Conservation (phyloP, 2,113 vertebrate species). For the Synodontis membranacea region DNA sequence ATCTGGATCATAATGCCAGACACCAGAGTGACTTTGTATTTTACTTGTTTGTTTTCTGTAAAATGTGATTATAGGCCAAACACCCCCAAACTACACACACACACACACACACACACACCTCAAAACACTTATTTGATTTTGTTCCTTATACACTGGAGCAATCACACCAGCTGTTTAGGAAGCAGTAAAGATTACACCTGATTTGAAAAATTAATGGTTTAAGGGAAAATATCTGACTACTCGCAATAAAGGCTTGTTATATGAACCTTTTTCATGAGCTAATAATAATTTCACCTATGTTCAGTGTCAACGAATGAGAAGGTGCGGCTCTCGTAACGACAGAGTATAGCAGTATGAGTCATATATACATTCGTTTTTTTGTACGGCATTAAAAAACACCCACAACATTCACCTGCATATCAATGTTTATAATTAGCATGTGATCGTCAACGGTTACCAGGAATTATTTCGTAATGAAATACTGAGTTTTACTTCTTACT, state of each 20-base stretch:
- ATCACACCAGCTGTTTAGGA: background rate
- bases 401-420: background rate
- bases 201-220: background rate
- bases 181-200: background rate
- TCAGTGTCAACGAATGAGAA: background rate
- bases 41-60: background rate
- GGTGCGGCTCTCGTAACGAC: background rate
- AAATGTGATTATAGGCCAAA: no score
- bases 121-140: background rate
- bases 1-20: background rate
- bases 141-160: background rate
- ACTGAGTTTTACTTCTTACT: background rate
- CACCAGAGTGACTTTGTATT: background rate
- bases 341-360: background rate
- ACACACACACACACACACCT: background rate
- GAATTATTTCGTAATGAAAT: background rate
- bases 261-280: background rate
- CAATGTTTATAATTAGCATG: background rate
- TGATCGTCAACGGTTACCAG: background rate
- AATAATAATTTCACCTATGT: background rate
- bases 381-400: background rate
- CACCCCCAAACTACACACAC: no score
- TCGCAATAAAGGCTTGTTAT: background rate
- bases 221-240: background rate
- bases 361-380: background rate